Evolutionary conservation across 2,113 vertebrate species (phyloP).

Genomic region (Argyrosomus japonicus): DNA sequence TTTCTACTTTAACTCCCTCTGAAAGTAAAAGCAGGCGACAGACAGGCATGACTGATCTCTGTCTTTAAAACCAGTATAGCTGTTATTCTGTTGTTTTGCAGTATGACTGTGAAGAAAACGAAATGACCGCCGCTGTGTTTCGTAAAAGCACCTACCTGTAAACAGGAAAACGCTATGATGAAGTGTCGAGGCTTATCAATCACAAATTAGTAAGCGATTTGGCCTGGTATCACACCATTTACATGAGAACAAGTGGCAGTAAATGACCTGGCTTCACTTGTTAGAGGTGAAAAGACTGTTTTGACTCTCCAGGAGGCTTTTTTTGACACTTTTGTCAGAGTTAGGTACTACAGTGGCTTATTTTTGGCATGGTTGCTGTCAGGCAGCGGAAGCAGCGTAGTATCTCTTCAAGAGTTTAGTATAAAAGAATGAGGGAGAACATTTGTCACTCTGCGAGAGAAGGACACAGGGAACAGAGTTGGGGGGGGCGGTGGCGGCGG

Average conservation of each 20-base stretch:
- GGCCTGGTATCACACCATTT: slow-evolving; percentile 34
- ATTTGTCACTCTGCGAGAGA: slow-evolving; percentile 76
- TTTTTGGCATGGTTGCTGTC: slow-evolving; percentile 67
- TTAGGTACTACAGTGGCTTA: slow-evolving; percentile 55
- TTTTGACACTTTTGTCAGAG: slow-evolving; percentile 43
- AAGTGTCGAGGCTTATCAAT: slow-evolving; percentile 23
- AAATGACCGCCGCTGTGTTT: slow-evolving; percentile 13
- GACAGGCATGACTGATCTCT: slow-evolving; percentile 40
- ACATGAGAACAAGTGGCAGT: slow-evolving; percentile 41
- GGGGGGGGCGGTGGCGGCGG: background rate
- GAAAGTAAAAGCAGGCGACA: slow-evolving; percentile 24
- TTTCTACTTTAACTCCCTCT: background rate
- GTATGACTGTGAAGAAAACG: slow-evolving; percentile 35
- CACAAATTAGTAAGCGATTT: slow-evolving; percentile 25
- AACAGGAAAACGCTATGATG: slow-evolving; percentile 31
- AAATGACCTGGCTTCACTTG: slow-evolving; percentile 49
- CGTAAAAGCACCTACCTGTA: background rate
- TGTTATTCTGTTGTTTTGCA: slow-evolving; percentile 18
- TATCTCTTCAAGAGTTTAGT: slow-evolving; percentile 48
- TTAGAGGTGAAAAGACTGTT: slow-evolving; percentile 60
- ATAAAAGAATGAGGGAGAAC: slow-evolving; percentile 73
- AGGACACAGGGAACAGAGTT: slow-evolving; percentile 56
- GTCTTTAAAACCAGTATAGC: slow-evolving; percentile 8
- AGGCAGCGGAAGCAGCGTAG: slow-evolving; percentile 50
- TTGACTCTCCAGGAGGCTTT: slow-evolving; percentile 48